Evolutionary conservation across 2,113 vertebrate species (phyloP), one percentile per base, ranked within the genome.

Genomic region (Heterochromis multidens): DNA sequence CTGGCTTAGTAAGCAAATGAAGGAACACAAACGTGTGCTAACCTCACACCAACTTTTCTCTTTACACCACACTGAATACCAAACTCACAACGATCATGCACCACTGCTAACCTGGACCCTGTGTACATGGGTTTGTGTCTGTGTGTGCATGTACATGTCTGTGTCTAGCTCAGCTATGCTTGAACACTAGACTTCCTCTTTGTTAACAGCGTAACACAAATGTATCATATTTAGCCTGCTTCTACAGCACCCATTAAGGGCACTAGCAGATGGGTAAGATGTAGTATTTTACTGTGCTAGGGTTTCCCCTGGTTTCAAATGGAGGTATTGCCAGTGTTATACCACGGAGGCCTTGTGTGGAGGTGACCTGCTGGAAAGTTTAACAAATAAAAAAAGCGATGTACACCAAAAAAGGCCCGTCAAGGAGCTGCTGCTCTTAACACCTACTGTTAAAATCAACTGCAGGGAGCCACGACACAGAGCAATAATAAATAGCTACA

Each of bases 391-490:
- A 80, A 72, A 79, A 76, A 76, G 82, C 70, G 67, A 19, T 77
- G 5, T 79, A 74, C 81, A 37, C 76, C 81, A n/a, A 83, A 77
- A 81, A 80, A 65, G 81, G 78, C 85, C 87, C 60, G 77, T 84
- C 88, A 94, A 90, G 72, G 80, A 90, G 88, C 80, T 81, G 88
- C 91, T 87, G 83, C 83, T 78, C 54, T 89, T 85, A 92, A 91
- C 83, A 90, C 77, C 79, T 74, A 83, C 77, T 31, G 83, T 93
- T 92, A 91, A 85, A 74, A 80, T 84, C 70, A 78, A 89, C 72
- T 81, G 67, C 81, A 80, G 81, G 60, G 81, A 91, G 81, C 82
- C 81, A 77, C 79, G 33, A 77, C 35, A 70, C 65, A 83, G 29
- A 70, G 77, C 62, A 59, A 76, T n/a, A 82, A 85, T 84, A 79